phyloP scores from a whole-genome alignment of 2,113 vertebrate genomes.

The Cheilinus undulatus region DNA sequence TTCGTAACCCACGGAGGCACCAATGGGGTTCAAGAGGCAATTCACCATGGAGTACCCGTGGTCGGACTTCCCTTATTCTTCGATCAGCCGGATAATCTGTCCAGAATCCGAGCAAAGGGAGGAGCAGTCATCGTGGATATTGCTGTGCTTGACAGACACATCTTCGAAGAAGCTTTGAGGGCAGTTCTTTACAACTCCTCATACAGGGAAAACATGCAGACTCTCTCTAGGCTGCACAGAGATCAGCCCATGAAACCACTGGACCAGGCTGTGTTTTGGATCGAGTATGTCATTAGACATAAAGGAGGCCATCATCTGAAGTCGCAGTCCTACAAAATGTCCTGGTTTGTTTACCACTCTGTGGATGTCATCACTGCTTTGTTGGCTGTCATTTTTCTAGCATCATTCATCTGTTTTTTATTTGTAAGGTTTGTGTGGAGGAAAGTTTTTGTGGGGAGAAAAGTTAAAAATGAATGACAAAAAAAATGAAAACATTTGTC shows the following conservation, averaged over 20 bases:
- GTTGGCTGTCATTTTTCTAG: constrained; percentile 35
- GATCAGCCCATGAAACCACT: constrained; percentile 91
- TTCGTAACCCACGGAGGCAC: constrained; percentile 81
- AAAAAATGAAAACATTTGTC: neutral
- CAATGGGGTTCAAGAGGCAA: constrained; percentile 80
- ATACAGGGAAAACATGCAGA: constrained; percentile 91
- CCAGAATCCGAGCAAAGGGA: constrained; percentile 71
- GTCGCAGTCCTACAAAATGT: constrained; percentile 87
- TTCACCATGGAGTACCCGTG: constrained; percentile 78
- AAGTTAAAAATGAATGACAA: constrained; percentile 70
- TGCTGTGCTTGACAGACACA: constrained; percentile 54
- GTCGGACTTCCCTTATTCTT: constrained; percentile 77
- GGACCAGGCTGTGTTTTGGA: constrained; percentile 91
- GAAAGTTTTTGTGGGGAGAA: constrained; percentile 46
- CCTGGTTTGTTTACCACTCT: constrained; percentile 91
- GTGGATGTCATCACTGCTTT: constrained; percentile 85
- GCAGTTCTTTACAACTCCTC: constrained; percentile 67
- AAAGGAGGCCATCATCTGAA: constrained; percentile 89
- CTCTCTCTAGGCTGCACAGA: constrained; percentile 88
- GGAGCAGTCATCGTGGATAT: constrained; percentile 74
- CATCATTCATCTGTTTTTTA: constrained; percentile 38
- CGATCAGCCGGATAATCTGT: constrained; percentile 80
- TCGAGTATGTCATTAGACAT: constrained; percentile 92
- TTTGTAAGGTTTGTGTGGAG: constrained; percentile 56
- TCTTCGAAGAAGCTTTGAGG: constrained; percentile 68